Evolutionary conservation across 1,140 invertebrate species (phyloP).

Genomic region (Neodiprion lecontei): DNA sequence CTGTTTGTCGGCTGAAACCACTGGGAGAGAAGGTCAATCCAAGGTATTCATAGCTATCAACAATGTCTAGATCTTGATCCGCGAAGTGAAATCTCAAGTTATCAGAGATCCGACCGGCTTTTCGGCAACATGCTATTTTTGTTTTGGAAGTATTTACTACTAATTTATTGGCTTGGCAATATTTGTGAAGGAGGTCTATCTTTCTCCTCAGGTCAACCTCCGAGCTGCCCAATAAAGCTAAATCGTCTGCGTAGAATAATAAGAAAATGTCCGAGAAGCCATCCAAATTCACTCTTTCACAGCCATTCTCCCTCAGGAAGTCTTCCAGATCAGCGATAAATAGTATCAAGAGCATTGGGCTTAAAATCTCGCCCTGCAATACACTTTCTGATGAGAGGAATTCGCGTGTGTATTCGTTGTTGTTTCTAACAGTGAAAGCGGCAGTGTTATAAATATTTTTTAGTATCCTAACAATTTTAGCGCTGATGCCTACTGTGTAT

Average conservation of each 20-base stretch:
- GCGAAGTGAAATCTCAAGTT: slow-evolving; percentile 32
- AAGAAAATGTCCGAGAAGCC: too few relatives aligned
- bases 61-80: slow-evolving; percentile 26
- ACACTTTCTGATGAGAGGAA: too few relatives aligned
- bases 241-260: slow-evolving; percentile 1
- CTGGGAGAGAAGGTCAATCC: slow-evolving; percentile 21
- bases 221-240: slow-evolving; percentile 6
- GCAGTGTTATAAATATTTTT: background rate
- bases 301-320: background rate
- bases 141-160: slow-evolving; percentile 21
- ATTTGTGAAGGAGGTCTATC: background rate
- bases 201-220: slow-evolving; percentile 11
- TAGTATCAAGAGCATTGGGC: background rate
- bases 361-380: background rate
- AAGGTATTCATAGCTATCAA: slow-evolving; percentile 29
- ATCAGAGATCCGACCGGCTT: slow-evolving; percentile 23
- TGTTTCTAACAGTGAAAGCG: background rate
- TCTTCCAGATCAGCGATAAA: background rate
- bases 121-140: slow-evolving; percentile 14
- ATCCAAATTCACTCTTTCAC: background rate
- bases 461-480: background rate
- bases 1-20: background rate
- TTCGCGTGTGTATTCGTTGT: background rate
- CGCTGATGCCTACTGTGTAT: background rate
- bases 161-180: slow-evolving; percentile 10